A percentile compares a stretch with the other conserved stretches of the same genome.
Conservation (phyloP, 2,888 invertebrate genomes). For the Callosobruchus maculatus region DNA sequence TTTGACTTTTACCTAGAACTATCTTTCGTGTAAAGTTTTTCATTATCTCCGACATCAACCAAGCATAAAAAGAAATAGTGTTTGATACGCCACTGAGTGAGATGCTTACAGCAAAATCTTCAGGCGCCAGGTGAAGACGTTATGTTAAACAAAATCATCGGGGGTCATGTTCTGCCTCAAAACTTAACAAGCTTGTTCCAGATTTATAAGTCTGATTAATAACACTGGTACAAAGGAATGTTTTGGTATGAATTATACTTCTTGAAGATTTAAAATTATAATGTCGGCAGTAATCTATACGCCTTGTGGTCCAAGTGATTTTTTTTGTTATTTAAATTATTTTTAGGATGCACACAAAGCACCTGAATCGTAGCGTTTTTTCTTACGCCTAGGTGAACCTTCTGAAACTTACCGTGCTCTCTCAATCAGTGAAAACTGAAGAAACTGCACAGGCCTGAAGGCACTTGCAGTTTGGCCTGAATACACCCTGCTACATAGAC, state of each 20-base stretch:
- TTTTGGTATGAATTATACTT: not conserved
- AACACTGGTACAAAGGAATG: conserved; percentile 3
- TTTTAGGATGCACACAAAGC: not conserved
- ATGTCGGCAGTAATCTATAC: not conserved
- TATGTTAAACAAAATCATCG: conserved; percentile 11
- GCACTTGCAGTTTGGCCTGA: too few relatives aligned
- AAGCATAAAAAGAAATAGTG: too few relatives aligned
- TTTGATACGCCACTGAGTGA: not conserved
- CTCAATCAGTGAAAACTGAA: too few relatives aligned
- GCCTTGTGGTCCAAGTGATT: not conserved
- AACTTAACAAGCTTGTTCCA: conserved; percentile 19
- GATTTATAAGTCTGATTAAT: conserved; percentile 23
- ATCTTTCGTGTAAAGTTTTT: too few relatives aligned
- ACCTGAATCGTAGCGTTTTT: not conserved
- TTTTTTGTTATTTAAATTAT: not conserved
- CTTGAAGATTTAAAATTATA: not conserved
- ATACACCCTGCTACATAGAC: too few relatives aligned
- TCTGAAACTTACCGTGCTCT: too few relatives aligned
- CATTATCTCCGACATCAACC: too few relatives aligned
- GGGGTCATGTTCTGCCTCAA: conserved; percentile 19
- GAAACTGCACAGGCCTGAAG: too few relatives aligned
- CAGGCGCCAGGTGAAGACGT: conserved; percentile 17
- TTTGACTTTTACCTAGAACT: too few relatives aligned
- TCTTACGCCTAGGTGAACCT: too few relatives aligned
- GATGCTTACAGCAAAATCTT: not conserved